A percentile compares a stretch with the other conserved stretches of the same genome.
phyloP scores from a whole-genome alignment of 64 coral and sea anemone genomes.

The Pocillopora verrucosa region DNA sequence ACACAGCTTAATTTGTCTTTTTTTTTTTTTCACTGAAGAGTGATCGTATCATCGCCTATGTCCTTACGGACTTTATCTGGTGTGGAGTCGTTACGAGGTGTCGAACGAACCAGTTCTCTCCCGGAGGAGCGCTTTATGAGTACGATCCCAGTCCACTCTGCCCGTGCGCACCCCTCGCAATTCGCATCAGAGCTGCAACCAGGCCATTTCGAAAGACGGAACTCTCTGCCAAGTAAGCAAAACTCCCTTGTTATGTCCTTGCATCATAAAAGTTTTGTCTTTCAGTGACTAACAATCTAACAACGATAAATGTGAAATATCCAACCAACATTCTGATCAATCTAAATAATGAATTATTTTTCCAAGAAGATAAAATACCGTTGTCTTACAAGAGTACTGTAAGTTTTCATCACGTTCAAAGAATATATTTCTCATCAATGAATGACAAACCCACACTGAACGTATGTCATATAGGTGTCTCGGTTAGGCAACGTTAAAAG shows the following conservation, averaged over 20 bases:
- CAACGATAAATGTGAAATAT: too few species aligned
- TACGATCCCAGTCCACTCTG: not conserved
- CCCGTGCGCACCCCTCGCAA: not conserved
- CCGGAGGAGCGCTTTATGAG: conserved; percentile 32
- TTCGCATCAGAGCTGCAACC: not conserved
- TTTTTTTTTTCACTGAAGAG: conserved; percentile 7
- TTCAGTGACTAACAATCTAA: too few species aligned
- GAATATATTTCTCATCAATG: too few species aligned
- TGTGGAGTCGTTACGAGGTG: conserved; percentile 26
- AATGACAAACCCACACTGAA: too few species aligned
- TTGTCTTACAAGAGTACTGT: too few species aligned
- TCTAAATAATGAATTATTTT: too few species aligned
- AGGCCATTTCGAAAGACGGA: not conserved
- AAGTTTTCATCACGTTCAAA: too few species aligned
- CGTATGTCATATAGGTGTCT: too few species aligned
- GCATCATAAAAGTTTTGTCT: not conserved
- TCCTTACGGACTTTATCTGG: conserved; percentile 35
- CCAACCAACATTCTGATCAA: too few species aligned
- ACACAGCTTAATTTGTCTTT: not conserved
- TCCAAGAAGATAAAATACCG: too few species aligned
- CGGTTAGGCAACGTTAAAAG: too few species aligned
- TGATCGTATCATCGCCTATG: conserved; percentile 54
- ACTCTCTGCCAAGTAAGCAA: conserved; percentile 19
- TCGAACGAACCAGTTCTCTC: conserved; percentile 53
- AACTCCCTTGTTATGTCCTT: not conserved